A percentile compares a stretch with the other conserved stretches of the same genome.
Evolutionary conservation across 2,113 vertebrate genomes (phyloP).

Genomic region (Ascaphus truei): DNA sequence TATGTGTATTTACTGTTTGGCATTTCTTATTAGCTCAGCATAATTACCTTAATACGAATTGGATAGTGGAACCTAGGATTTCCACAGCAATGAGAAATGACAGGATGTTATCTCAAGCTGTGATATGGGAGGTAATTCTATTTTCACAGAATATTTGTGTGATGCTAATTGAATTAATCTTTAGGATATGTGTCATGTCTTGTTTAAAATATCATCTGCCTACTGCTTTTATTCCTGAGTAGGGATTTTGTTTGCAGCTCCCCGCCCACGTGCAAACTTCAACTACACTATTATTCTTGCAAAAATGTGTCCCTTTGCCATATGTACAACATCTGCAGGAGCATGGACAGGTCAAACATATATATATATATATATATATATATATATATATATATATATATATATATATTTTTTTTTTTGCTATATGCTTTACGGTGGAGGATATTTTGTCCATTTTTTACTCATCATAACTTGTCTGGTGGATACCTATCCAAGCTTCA

Average conservation of each 20-base stretch:
- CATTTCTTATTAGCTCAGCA: conserved; percentile 45
- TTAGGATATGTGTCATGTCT: conserved; percentile 41
- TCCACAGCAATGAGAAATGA: conserved; percentile 49
- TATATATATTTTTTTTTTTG: too few species aligned
- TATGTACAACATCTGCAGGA: neutral
- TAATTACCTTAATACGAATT: conserved; percentile 46
- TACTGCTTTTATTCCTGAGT: conserved; percentile 37
- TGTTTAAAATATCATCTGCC: conserved; percentile 13
- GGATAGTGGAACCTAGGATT: conserved; percentile 46
- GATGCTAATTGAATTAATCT: conserved; percentile 50
- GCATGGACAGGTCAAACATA: neutral
- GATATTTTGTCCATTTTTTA: too few species aligned
- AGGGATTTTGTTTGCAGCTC: neutral
- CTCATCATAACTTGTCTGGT: too few species aligned
- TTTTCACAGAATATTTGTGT: conserved; percentile 54
- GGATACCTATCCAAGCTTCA: too few species aligned
- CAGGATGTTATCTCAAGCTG: conserved; percentile 53
- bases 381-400: too few species aligned
- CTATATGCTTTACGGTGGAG: too few species aligned
- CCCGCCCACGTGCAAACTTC: neutral
- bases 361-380: too few species aligned
- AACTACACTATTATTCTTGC: too few species aligned
- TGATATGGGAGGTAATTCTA: conserved; percentile 52
- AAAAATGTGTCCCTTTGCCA: too few species aligned
- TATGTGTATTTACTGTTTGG: conserved; percentile 40